Base-by-base conservation (phyloP, 2,797 vertebrate species). In the Amblyopsis hoosieri region DNA sequence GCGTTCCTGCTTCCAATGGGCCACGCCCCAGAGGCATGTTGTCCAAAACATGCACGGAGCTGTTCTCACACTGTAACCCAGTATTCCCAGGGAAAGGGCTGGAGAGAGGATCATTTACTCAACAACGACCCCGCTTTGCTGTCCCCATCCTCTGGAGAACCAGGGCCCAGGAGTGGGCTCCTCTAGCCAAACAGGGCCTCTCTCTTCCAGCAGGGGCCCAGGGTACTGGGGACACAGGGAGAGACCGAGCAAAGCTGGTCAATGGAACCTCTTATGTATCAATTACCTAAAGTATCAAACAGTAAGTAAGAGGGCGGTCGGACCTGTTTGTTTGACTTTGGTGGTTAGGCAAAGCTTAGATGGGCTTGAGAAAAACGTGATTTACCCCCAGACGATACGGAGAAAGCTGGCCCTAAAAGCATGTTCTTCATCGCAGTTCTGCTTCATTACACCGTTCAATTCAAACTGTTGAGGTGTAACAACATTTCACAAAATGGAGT, bases 51-150 rank as follows among this genome's bases (percentile, higher is more conserved):
- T 76, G 60, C 37, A 31, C 15, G 74, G 57, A 86, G 80, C 82
- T 81, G 3, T 93, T 93, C 90, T 91, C 89, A 91, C 88, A 90
- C 80, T 93, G 92, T 90, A 93, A 93, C 89, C 77, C 81, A 90
- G 91, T 92, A 93, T 87, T 91, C 89, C 91, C 86, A 80, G 80
- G 76, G 86, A 86, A 84, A 76, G 88, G 72, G 74, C 77, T 83
- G 83, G 79, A 86, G 83, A 82, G 85, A 69, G 66, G 85, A 81
- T 87, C 56, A 66, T 88, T 91, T 90, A 88, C 90, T 87, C 86
- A 85, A 83, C 86, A 85, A 83, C 87, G 76, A 67, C 85, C 79
- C 82, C 75, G 86, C 90, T 91, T 90, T 89, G 81, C 79, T 57
- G 60, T 3, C 45, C 64, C 29, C 49, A 69, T 81, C 74, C 66